Evolutionary conservation across 2,888 invertebrate species (phyloP).

Genomic region (Eueremaeus valkanovi): DNA sequence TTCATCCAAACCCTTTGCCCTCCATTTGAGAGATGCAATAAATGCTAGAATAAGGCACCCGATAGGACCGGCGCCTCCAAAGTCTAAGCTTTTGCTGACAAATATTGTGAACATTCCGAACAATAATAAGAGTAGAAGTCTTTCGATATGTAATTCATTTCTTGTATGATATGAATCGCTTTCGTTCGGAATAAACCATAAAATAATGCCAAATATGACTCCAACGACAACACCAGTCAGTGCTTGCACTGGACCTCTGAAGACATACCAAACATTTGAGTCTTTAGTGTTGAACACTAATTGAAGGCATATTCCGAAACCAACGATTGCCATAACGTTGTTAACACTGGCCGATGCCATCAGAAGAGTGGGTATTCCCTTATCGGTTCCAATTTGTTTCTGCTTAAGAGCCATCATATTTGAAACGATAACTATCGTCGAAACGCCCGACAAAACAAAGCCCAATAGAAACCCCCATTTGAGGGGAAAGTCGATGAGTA

Average conservation of each 20-base stretch:
- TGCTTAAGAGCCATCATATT: constrained; percentile 78
- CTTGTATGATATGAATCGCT: constrained; percentile 58
- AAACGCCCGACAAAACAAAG: constrained; percentile 82
- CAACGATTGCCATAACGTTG: constrained; percentile 89
- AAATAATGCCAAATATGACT: constrained; percentile 59
- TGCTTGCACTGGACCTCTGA: constrained; percentile 68
- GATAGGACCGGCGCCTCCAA: constrained; percentile 64
- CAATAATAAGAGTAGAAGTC: constrained; percentile 71
- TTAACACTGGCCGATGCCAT: constrained; percentile 92
- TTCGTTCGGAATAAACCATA: constrained; percentile 76
- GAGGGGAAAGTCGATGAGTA: constrained; percentile 74
- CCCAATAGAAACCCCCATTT: constrained; percentile 63
- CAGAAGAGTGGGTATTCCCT: constrained; percentile 92
- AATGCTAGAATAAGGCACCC: constrained; percentile 48
- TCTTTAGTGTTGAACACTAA: constrained; percentile 18
- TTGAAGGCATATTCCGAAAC: constrained; percentile 82
- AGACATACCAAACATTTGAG: constrained; percentile 49
- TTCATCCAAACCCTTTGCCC: constrained; percentile 38
- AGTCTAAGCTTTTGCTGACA: constrained; percentile 74
- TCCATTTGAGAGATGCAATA: constrained; percentile 44
- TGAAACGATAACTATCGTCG: constrained; percentile 93
- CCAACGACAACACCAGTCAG: constrained; percentile 60
- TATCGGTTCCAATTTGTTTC: constrained; percentile 84
- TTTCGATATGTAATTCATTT: constrained; percentile 48
- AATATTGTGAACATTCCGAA: constrained; percentile 80